Conservation (phyloP, 2,113 vertebrate species). For the Psilopsiagon aurifrons region DNA sequence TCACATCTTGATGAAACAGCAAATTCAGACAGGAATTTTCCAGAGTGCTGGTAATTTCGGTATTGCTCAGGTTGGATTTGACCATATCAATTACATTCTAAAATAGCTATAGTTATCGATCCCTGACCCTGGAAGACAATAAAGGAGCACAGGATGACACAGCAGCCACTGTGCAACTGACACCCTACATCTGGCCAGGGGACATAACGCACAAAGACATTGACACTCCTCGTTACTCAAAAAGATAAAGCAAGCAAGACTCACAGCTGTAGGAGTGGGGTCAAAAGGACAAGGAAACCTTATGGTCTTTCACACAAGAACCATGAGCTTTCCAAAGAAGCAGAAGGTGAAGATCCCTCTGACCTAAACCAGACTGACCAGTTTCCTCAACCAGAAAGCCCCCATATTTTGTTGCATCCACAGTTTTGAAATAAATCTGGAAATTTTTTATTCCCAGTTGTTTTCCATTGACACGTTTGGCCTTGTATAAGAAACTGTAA, state of each 20-base stretch:
- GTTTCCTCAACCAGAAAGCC: background rate
- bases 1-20: background rate
- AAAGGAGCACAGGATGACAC: background rate
- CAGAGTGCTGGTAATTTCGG: background rate
- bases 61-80: background rate
- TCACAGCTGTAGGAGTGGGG: background rate
- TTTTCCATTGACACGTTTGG: background rate
- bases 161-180: background rate
- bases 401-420: background rate
- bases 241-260: background rate
- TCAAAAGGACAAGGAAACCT: conserved; percentile 12
- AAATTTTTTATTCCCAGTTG: background rate
- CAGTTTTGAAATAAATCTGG: background rate
- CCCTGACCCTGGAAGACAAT: background rate
- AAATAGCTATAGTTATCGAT: background rate
- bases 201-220: background rate
- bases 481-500: background rate
- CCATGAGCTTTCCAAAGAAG: background rate
- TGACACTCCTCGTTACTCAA: background rate
- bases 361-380: background rate
- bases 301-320: background rate
- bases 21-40: background rate
- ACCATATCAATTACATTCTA: background rate
- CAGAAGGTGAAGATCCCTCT: background rate
- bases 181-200: background rate